Evolutionary conservation across 2,888 invertebrate species (phyloP).

Genomic region (Megaustenia siamemsis): DNA sequence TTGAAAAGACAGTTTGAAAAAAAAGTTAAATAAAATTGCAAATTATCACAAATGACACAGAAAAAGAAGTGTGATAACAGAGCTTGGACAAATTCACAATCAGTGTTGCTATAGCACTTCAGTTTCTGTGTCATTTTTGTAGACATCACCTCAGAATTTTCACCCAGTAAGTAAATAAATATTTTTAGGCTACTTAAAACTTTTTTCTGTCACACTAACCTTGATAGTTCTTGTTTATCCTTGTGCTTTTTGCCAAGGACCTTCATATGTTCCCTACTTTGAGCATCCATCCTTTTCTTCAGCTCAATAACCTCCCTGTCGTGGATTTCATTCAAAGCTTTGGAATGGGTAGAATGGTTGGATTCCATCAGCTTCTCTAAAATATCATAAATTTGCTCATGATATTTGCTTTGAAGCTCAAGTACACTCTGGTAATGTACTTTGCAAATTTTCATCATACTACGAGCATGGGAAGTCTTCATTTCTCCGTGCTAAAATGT

Average conservation of each 20-base stretch:
- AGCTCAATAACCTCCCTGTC: constrained; percentile 79
- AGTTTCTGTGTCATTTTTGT: too few species aligned
- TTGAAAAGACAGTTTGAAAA: too few species aligned
- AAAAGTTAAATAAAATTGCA: too few species aligned
- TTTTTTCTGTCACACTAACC: constrained; percentile 67
- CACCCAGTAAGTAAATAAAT: too few species aligned
- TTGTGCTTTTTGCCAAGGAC: constrained; percentile 91
- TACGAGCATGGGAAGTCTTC: constrained; percentile 76
- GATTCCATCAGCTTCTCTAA: constrained; percentile 67
- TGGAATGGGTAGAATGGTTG: constrained; percentile 66
- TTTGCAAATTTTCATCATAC: constrained; percentile 75
- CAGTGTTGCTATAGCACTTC: too few species aligned
- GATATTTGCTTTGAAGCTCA: constrained; percentile 90
- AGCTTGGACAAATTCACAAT: too few species aligned
- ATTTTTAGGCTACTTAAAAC: too few species aligned
- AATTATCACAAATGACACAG: too few species aligned
- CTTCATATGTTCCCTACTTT: constrained; percentile 92
- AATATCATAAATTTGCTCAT: constrained; percentile 84
- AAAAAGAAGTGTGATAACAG: too few species aligned
- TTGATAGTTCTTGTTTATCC: constrained; percentile 91
- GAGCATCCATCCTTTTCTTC: constrained; percentile 89
- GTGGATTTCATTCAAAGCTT: constrained; percentile 81
- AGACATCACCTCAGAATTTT: too few species aligned
- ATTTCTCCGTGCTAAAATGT: constrained; percentile 75
- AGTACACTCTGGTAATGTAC: constrained; percentile 87